These are phyloP conservation scores for Lapara coniferarum DNA, from an alignment of 2,888 invertebrate species.

Conservation along the genomic window DNA sequence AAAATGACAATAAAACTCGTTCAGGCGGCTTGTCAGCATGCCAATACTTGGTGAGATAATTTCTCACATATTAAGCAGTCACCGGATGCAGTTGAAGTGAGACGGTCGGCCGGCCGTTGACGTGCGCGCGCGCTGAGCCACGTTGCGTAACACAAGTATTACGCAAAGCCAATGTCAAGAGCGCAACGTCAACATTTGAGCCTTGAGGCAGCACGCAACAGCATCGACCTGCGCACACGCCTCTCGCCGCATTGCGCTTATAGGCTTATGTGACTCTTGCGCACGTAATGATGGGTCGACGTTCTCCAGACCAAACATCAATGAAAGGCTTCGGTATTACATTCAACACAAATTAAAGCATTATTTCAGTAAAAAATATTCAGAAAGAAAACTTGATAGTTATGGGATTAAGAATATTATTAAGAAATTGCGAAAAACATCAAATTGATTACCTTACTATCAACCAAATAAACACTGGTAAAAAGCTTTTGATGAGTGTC, in stretches of 20 bases:
- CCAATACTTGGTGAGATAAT: slow-evolving; percentile 37
- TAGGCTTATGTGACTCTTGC: background rate
- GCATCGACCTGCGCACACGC: slow-evolving; percentile 14
- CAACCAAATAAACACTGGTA: no score
- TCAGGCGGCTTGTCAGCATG: slow-evolving; percentile 31
- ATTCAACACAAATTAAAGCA: background rate
- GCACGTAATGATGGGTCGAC: slow-evolving; percentile 46
- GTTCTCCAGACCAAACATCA: slow-evolving; percentile 65
- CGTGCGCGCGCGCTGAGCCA: slow-evolving; percentile 32
- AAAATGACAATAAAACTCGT: slow-evolving; percentile 46
- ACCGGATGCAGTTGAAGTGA: slow-evolving; percentile 43
- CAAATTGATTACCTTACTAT: no score
- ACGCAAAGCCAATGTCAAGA: slow-evolving; percentile 78
- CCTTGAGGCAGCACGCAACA: slow-evolving; percentile 16
- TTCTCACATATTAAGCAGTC: slow-evolving; percentile 41
- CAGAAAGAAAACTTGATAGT: background rate
- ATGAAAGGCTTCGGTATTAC: slow-evolving; percentile 36
- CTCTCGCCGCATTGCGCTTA: background rate
- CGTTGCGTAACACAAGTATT: slow-evolving; percentile 58
- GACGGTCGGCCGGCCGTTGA: slow-evolving; percentile 43
- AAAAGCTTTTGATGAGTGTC: no score
- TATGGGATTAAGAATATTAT: background rate
- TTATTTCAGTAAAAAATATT: slow-evolving; percentile 1
- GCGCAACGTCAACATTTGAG: slow-evolving; percentile 39
- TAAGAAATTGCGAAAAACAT: no score